phyloP scores from a whole-genome alignment of 2,113 vertebrate species.

The Sebastes schlegelii region DNA sequence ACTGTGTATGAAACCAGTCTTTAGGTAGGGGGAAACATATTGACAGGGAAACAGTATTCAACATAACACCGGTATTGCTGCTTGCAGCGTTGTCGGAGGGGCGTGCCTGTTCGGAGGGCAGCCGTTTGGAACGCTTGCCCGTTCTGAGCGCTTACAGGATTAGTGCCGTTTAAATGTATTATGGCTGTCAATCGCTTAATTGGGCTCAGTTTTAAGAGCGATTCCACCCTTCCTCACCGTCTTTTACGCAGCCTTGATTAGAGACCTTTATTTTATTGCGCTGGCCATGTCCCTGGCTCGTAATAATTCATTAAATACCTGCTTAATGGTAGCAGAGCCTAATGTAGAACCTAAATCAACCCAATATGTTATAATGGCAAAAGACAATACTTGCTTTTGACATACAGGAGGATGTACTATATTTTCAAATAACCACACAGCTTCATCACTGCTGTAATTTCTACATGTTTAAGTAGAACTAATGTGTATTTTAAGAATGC shows the following conservation, averaged over 20 bases:
- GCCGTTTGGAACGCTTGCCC: too few relatives aligned
- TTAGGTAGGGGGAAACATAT: too few relatives aligned
- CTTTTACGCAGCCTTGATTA: neutral
- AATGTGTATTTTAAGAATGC: neutral
- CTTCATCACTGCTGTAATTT: neutral
- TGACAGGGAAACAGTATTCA: too few relatives aligned
- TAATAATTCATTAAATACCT: neutral
- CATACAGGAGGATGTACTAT: neutral
- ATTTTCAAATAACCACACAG: neutral
- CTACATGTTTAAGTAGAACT: neutral
- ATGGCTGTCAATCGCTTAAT: too few relatives aligned
- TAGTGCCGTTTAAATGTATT: too few relatives aligned
- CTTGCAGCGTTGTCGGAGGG: too few relatives aligned
- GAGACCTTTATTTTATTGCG: too few relatives aligned
- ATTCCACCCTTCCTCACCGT: neutral
- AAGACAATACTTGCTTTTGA: neutral
- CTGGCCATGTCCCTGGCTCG: neutral
- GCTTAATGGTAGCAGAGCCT: neutral
- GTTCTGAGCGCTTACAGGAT: too few relatives aligned
- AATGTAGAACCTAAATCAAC: neutral
- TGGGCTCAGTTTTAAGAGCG: too few relatives aligned
- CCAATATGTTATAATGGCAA: neutral
- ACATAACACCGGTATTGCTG: too few relatives aligned
- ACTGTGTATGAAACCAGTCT: too few relatives aligned
- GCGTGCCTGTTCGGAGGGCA: too few relatives aligned